These are phyloP conservation scores for Sebastiscus tertius DNA, from an alignment of 2,797 vertebrate species.

Conservation along the genomic window DNA sequence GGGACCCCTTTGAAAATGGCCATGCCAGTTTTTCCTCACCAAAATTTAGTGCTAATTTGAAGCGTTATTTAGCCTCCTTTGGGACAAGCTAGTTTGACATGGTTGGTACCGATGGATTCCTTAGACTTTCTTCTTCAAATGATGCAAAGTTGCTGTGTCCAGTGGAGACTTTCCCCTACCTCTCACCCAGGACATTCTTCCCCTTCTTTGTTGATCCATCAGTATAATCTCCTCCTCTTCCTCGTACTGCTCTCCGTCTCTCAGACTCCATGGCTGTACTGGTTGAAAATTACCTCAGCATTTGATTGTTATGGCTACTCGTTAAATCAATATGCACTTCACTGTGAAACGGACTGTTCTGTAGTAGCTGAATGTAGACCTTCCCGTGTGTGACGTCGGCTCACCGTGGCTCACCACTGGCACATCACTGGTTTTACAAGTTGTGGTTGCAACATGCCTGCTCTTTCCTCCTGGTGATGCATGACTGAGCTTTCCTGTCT, in stretches of 20 bases:
- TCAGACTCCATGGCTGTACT: background rate
- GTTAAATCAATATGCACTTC: background rate
- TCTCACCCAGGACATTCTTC: background rate
- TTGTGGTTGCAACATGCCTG: background rate
- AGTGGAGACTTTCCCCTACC: background rate
- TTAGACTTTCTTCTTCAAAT: background rate
- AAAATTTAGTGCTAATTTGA: too few relatives aligned
- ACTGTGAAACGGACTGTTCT: background rate
- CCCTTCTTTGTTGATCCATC: background rate
- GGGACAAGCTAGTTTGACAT: too few relatives aligned
- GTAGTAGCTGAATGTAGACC: background rate
- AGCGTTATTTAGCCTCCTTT: too few relatives aligned
- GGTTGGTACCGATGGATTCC: too few relatives aligned
- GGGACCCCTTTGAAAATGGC: too few relatives aligned
- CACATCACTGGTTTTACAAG: background rate
- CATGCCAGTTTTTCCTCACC: too few relatives aligned
- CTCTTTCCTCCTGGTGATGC: background rate
- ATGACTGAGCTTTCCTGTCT: background rate
- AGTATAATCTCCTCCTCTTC: background rate
- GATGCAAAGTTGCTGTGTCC: background rate
- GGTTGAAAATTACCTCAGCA: background rate
- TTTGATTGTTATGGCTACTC: background rate
- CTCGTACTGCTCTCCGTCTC: background rate
- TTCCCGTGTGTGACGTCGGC: background rate
- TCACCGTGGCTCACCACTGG: background rate